Conservation (phyloP, 2,797 vertebrate genomes). For the Kryptolebias ocellatus region DNA sequence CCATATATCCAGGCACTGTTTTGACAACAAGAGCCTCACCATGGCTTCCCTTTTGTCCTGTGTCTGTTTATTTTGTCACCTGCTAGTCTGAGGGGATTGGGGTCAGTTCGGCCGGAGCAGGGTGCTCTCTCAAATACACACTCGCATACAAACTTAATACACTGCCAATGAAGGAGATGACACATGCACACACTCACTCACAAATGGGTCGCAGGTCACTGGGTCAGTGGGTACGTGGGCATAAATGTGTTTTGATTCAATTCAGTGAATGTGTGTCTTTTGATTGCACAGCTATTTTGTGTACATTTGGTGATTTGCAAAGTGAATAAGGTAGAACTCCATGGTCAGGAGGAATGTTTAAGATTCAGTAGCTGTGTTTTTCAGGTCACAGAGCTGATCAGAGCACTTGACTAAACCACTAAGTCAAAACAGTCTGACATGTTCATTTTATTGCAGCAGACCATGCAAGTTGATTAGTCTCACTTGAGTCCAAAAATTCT, state of each 20-base stretch:
- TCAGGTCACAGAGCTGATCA: constrained; percentile 38
- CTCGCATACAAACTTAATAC: constrained; percentile 19
- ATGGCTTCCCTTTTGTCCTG: constrained; percentile 77
- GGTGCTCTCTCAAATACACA: constrained; percentile 16
- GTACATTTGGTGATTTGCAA: constrained; percentile 34
- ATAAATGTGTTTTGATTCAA: constrained; percentile 40
- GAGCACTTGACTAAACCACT: constrained; percentile 10
- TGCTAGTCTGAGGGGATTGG: constrained; percentile 79
- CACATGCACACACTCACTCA: constrained; percentile 24
- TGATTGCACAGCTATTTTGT: constrained; percentile 62
- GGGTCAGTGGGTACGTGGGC: constrained; percentile 51
- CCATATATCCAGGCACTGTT: constrained; percentile 78
- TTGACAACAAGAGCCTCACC: constrained; percentile 80
- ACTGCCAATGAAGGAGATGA: constrained; percentile 19
- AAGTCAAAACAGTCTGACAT: constrained; percentile 7
- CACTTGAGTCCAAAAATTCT: not conserved
- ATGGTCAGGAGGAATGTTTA: constrained; percentile 72
- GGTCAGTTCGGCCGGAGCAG: constrained; percentile 59
- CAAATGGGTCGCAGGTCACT: constrained; percentile 48
- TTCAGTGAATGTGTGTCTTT: constrained; percentile 23
- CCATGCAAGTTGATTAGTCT: not conserved
- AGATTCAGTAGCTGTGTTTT: constrained; percentile 51
- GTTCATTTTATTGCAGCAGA: not conserved
- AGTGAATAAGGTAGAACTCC: constrained; percentile 65
- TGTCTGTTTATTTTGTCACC: constrained; percentile 85